Evolutionary conservation across 2,888 invertebrate species (phyloP), one percentile per base, ranked within the genome.

Genomic region (Spatulosminthurus flaviceps): DNA sequence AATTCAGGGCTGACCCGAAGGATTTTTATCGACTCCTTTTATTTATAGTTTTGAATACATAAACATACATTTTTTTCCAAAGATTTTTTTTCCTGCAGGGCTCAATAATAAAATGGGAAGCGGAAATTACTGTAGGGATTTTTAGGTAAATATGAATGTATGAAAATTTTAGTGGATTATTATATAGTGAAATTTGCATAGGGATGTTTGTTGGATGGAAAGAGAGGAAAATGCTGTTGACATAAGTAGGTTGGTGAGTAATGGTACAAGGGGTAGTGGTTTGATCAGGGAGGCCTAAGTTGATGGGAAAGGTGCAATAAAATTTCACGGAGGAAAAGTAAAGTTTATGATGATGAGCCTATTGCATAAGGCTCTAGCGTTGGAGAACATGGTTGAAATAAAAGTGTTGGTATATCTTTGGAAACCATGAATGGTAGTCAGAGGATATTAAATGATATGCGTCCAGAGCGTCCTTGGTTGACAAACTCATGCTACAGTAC

Each of bases 271-370:
- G n/a, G n/a, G n/a, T n/a, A 51, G 51, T 51, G n/a, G 51, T 51
- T 51, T 51, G 51, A 51, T 51, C 51, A 51, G 51, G 51, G 9
- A 9, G n/a, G 51, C n/a, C 51, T n/a, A 51, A 51, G 51, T 51
- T 51, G 51, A 51, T 51, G 51, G 51, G 51, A n/a, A 51, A 51
- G 51, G 51, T 51, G 51, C 51, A 51, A 51, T 51, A 51, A 51
- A 51, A 51, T 51, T 51, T 51, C 51, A 51, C 51, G 51, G 51
- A 51, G 51, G 19, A 51, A 51, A 51, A 51, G 51, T 51, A 51
- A 51, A 51, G 5, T 51, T 51, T 51, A 51, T 51, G 51, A 51
- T 51, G 51, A 51, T 51, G 51, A 51, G 51, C 5, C 51, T 13
- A 51, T 51, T 51, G 51, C 51, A 51, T 51, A 51, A 51, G 16